A percentile compares a stretch with the other conserved stretches of the same genome.
Conservation (phyloP, 2,797 vertebrate species). For the Characodon lateralis region DNA sequence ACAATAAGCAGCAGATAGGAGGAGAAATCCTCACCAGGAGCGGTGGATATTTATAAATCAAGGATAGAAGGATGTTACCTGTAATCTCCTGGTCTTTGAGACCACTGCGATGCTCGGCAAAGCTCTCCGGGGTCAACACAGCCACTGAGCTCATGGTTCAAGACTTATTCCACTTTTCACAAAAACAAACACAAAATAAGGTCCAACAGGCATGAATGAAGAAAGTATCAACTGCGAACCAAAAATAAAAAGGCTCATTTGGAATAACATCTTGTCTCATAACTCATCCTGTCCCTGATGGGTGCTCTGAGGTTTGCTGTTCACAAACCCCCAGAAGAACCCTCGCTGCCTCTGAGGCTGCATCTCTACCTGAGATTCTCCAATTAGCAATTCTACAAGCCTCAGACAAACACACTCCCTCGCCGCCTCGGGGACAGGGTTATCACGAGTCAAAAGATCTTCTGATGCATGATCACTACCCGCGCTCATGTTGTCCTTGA, state of each 20-base stretch:
- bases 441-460: constrained; percentile 31
- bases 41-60: not conserved
- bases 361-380: constrained; percentile 63
- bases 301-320: constrained; percentile 16
- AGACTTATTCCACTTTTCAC: constrained; percentile 83
- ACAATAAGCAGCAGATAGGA: not conserved
- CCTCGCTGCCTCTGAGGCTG: constrained; percentile 39
- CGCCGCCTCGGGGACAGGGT: constrained; percentile 34
- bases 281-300: not conserved
- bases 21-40: not conserved
- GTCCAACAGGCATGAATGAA: not conserved
- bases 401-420: constrained; percentile 55
- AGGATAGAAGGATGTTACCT: constrained; percentile 53
- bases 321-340: constrained; percentile 28
- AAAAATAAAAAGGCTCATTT: not conserved
- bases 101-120: constrained; percentile 83
- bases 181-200: constrained; percentile 29
- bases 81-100: constrained; percentile 80
- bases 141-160: constrained; percentile 87
- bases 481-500: not conserved
- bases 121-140: constrained; percentile 87
- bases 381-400: constrained; percentile 59
- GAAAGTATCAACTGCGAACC: not conserved
- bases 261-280: not conserved
- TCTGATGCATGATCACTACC: constrained; percentile 24